phyloP scores from a whole-genome alignment of 2,888 invertebrate species.

The Plutella xylostella region DNA sequence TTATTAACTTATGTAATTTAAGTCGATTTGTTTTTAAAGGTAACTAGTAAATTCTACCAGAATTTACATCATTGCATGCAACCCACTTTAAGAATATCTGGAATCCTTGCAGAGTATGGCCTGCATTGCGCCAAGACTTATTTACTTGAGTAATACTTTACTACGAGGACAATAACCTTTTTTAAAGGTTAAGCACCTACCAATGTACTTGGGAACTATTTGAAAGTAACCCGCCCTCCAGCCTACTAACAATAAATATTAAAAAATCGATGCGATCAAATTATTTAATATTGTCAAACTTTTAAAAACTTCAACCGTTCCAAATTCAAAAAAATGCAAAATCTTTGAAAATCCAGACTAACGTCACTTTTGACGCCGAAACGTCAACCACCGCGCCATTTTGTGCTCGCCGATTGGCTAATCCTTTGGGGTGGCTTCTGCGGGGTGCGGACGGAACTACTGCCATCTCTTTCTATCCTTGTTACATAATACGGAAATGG shows the following conservation, averaged over 20 bases:
- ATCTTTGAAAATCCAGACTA: slow-evolving; percentile 14
- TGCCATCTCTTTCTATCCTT: slow-evolving; percentile 38
- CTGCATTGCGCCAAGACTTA: slow-evolving; percentile 38
- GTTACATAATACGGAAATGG: slow-evolving; percentile 65
- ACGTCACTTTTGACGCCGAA: slow-evolving; percentile 64
- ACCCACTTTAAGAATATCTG: slow-evolving; percentile 3
- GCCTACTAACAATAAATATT: neutral
- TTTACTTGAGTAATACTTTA: neutral
- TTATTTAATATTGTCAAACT: neutral
- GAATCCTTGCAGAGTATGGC: slow-evolving; percentile 13
- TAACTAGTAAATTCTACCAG: no score
- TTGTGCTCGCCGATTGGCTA: slow-evolving; percentile 45
- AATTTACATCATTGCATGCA: neutral
- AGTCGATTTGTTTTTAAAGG: no score
- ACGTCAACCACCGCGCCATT: slow-evolving; percentile 61
- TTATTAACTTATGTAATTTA: no score
- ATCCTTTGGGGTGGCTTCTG: slow-evolving; percentile 36
- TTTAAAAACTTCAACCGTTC: neutral
- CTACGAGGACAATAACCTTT: slow-evolving; percentile 1
- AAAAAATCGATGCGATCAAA: neutral
- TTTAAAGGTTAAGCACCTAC: neutral
- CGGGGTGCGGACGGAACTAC: slow-evolving; percentile 30
- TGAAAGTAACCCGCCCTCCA: neutral
- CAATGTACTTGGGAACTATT: neutral
- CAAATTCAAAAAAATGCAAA: neutral